Evolutionary conservation across 2,797 vertebrate genomes (phyloP), one percentile per base, ranked within the genome.

Genomic region (Dicrostonyx torquatus): DNA sequence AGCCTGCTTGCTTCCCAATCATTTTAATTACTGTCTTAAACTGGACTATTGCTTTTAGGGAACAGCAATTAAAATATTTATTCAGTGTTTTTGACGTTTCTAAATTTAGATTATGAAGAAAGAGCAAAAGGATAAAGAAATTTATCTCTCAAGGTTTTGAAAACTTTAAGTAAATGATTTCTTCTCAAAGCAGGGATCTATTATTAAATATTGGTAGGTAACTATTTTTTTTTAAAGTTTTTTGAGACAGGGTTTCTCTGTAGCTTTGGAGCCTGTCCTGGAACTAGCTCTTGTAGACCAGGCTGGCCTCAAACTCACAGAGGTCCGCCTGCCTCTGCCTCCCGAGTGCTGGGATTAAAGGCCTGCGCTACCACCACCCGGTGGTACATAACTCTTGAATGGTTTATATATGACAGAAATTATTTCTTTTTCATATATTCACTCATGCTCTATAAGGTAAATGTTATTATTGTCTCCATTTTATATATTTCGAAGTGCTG

Each of bases 81-180:
- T 60, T 24, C 37, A 86, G 31, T 53, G 3, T 72, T 94, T 90
- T 75, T 86, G 62, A 40, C 75, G 29, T 40, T 90, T 92, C 78
- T 89, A 89, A 93, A 82, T 96, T 91, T 95, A 72, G 60, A 80
- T 90, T 83, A 87, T 76, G n/a, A 94, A 76, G 34, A 93, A 90
- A 15, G 45, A 75, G 86, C 31, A 80, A 77, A 87, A 60, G 58
- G 43, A 93, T 95, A 70, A 66, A 48, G 31, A 87, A 90, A 68
- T 22, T 43, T 79, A 87, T 9, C 34, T 93, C 20, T 37, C 70
- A 6, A 43, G 40, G 5, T 86, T 95, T 94, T 75, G 50, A 75
- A 86, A 88, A 3, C 55, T 90, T 91, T 76, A 78, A 91, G 80
- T 76, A 66, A 89, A 89, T 80, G 18, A 68, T 40, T 31, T 43